phyloP scores from a whole-genome alignment of 2,113 vertebrate genomes.

The Mobula hypostoma region DNA sequence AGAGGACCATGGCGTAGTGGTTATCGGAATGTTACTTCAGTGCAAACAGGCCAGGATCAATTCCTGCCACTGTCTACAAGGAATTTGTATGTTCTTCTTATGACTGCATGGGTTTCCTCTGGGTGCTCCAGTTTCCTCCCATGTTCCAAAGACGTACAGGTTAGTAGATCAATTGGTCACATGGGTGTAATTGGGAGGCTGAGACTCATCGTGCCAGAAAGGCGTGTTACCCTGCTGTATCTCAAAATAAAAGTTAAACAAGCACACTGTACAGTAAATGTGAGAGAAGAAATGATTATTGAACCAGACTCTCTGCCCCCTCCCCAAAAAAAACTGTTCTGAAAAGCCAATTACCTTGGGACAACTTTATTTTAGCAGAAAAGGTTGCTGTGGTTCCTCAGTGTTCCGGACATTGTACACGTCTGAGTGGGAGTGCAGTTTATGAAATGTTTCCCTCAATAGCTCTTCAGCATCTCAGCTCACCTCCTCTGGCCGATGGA shows the following conservation, averaged over 20 bases:
- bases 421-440: neutral
- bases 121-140: no score
- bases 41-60: no score
- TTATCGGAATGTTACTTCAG: no score
- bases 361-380: neutral
- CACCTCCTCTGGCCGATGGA: neutral
- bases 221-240: no score
- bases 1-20: neutral
- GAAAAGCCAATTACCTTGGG: constrained; percentile 12
- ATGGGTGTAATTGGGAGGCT: no score
- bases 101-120: no score
- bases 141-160: no score
- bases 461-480: neutral
- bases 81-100: no score
- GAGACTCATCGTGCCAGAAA: no score
- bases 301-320: neutral
- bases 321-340: neutral
- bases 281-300: neutral
- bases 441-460: constrained; percentile 18
- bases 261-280: neutral
- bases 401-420: neutral
- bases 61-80: no score
- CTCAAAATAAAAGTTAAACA: neutral
- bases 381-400: neutral
- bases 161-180: no score